Evolutionary conservation across 1,140 invertebrate genomes (phyloP).

Genomic region (Ptiloglossa arizonensis): DNA sequence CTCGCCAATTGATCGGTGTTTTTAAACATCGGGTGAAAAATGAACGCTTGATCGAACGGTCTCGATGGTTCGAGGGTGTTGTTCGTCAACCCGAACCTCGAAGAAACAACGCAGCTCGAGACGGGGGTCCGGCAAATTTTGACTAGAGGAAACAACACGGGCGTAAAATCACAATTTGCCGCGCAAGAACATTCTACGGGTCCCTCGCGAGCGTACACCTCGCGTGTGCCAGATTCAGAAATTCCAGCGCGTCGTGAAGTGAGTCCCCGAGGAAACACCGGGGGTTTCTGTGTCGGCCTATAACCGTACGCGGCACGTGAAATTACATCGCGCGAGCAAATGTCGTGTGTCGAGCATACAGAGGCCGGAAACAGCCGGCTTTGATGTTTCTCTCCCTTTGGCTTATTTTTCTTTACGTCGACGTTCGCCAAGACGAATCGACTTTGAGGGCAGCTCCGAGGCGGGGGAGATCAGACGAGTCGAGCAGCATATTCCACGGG

Average conservation of each 20-base stretch:
- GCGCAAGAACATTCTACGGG: conserved; percentile 20
- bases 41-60: too few relatives aligned
- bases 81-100: too few relatives aligned
- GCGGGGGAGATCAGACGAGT: not conserved
- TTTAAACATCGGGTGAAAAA: too few relatives aligned
- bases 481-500: not conserved
- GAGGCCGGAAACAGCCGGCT: not conserved
- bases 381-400: conserved; percentile 37
- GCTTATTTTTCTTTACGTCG: conserved; percentile 9
- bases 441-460: not conserved
- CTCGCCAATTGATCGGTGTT: too few relatives aligned
- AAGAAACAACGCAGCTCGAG: too few relatives aligned
- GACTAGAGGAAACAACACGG: not conserved
- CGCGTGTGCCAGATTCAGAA: conserved; percentile 10
- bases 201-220: conserved; percentile 32
- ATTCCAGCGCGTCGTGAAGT: not conserved
- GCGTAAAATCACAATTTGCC: not conserved
- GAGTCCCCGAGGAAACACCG: not conserved
- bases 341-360: not conserved
- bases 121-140: too few relatives aligned
- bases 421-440: conserved; percentile 26
- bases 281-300: not conserved
- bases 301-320: conserved; percentile 8
- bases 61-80: too few relatives aligned
- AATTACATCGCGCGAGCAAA: conserved; percentile 37